phyloP scores from a whole-genome alignment of 2,797 vertebrate genomes.

The Gambusia yucatana region DNA sequence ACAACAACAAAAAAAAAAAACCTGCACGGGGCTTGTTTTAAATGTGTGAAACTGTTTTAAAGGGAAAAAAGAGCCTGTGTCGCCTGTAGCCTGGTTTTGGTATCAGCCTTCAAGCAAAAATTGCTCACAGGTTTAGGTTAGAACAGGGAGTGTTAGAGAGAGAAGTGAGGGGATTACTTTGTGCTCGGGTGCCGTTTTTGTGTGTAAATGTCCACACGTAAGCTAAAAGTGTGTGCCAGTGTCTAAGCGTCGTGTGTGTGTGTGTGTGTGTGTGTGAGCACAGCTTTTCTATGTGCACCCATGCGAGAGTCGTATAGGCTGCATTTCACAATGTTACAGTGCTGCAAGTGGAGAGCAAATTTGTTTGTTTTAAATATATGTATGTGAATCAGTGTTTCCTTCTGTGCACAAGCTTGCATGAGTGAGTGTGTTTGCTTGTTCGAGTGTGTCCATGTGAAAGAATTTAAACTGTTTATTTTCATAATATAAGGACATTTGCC shows the following conservation, averaged over 20 bases:
- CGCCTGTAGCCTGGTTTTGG: constrained; percentile 30
- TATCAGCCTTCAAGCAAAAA: constrained; percentile 43
- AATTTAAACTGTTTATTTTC: constrained; percentile 37
- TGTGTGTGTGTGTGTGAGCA: constrained; percentile 34
- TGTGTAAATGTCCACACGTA: constrained; percentile 59
- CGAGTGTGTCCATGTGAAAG: constrained; percentile 38
- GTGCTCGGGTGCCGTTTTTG: constrained; percentile 58
- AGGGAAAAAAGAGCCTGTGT: constrained; percentile 32
- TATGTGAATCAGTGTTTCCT: constrained; percentile 36
- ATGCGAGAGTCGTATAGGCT: constrained; percentile 48
- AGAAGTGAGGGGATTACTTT: constrained; percentile 53
- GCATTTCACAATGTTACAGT: constrained; percentile 44
- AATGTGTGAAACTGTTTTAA: constrained; percentile 35
- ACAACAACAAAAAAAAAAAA: background rate
- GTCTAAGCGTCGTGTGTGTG: constrained; percentile 28
- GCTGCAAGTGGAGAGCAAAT: constrained; percentile 40
- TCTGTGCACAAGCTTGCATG: constrained; percentile 38
- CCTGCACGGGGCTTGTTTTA: constrained; percentile 10
- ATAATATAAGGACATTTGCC: constrained; percentile 23
- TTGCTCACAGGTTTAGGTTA: constrained; percentile 40
- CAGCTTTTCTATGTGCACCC: constrained; percentile 53
- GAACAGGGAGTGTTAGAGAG: constrained; percentile 15
- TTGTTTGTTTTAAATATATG: constrained; percentile 35
- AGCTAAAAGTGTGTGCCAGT: constrained; percentile 45
- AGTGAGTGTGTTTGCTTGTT: constrained; percentile 33